Base-by-base conservation (phyloP, 2,797 vertebrate species). In the Graptemys geographica region DNA sequence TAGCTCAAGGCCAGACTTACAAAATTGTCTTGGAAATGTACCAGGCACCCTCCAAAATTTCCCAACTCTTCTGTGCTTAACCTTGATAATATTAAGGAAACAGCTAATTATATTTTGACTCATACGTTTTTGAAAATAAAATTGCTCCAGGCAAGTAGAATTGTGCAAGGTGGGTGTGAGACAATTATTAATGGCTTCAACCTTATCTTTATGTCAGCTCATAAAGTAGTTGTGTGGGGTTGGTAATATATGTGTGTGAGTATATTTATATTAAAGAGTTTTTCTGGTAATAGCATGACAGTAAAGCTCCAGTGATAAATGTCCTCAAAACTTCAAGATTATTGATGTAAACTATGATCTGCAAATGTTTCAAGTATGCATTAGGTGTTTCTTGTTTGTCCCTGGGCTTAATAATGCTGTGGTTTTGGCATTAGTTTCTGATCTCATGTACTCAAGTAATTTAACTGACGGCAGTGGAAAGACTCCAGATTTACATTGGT, bases 381-480 rank as follows among this genome's bases (percentile, higher is more conserved):
- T 52, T 37, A 47, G 89, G 55, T 56, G 91, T 78, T 49, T 31
- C 78, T 28, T 92, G 89, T 96, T 96, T 88, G 28, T 2, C 11
- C 89, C 2, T 37, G 69, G 93, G 95, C 89, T 86, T 89, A 87
- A 89, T 53, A 6, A 11, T 62, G 47, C 76, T 1, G 44, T 52
- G 55, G 44, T 87, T 86, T 96, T 69, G 94, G 94, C 87, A 47
- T 16, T 18, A 33, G 33, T 0, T 41, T 0, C 7, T 2, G 7
- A 3, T 83, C 94, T 79, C 18, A 1, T 57, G 78, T 69, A 85
- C 83, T 21, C 79, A 5, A 37, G 28, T 86, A 5, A 23, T 79
- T 33, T 80, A 90, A 3, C 72, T 52, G 82, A 47, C 10, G 92
- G 25, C 2, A 21, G 72, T 1, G 0, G 95, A 12, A 59, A 1